Percentiles rank a stretch among this genome's conserved stretches.
Evolutionary conservation across 1,140 invertebrate genomes (phyloP).

Genomic region (Micrasema minimum): DNA sequence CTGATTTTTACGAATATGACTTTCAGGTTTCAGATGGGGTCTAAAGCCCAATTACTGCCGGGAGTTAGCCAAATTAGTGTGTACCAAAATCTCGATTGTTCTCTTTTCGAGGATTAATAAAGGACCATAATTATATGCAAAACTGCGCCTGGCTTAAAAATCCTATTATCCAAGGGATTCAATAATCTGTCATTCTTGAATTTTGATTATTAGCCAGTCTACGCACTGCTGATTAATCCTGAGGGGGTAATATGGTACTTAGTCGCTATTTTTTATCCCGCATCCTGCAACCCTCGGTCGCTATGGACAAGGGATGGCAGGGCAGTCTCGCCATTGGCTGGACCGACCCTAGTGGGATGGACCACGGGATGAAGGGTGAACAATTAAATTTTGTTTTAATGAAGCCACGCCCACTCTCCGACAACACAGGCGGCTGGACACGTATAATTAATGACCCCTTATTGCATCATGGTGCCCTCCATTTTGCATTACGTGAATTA

Average conservation of each 20-base stretch:
- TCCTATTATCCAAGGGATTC: background rate
- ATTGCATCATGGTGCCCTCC: conserved; percentile 5
- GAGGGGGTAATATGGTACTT: background rate
- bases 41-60: no score
- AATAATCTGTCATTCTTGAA: conserved; percentile 12
- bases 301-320: conserved; percentile 37
- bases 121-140: no score
- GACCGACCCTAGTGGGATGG: conserved; percentile 36
- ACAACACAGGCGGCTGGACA: conserved; percentile 32
- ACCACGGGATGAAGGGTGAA: conserved; percentile 28
- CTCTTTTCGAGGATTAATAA: no score
- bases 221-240: conserved; percentile 6
- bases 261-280: conserved; percentile 22
- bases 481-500: background rate
- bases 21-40: no score
- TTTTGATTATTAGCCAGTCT: conserved; percentile 16
- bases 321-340: conserved; percentile 36
- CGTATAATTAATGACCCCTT: conserved; percentile 39
- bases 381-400: conserved; percentile 47
- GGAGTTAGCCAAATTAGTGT: no score
- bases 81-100: no score
- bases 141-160: background rate
- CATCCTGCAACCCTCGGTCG: conserved; percentile 29
- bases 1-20: no score
- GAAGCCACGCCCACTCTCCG: conserved; percentile 28